Percentiles rank a stretch among this genome's conserved stretches.
Evolutionary conservation across 2,797 vertebrate genomes (phyloP).

Genomic region (Anomalospiza imberbis): DNA sequence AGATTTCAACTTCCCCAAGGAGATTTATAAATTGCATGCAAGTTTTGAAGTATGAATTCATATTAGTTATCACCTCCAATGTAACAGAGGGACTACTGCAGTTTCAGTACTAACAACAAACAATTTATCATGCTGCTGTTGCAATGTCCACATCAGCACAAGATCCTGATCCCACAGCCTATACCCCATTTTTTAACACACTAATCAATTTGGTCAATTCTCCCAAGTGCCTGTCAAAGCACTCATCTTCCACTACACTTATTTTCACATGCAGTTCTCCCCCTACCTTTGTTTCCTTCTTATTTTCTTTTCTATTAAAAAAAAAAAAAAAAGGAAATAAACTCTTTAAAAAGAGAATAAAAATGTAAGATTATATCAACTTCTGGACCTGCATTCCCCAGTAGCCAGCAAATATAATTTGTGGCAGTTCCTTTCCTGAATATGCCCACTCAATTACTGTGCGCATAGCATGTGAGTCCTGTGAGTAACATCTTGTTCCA

Average conservation of each 20-base stretch:
- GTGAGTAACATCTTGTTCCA: background rate
- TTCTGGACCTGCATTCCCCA: background rate
- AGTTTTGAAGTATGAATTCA: conserved; percentile 18
- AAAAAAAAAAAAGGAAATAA: background rate
- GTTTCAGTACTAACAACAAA: background rate
- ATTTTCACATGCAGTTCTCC: background rate
- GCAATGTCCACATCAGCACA: conserved; percentile 41
- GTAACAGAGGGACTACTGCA: background rate
- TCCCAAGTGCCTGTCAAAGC: conserved; percentile 23
- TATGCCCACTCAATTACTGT: background rate
- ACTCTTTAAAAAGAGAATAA: background rate
- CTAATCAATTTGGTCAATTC: conserved; percentile 42
- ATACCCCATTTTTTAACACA: conserved; percentile 6
- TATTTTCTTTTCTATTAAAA: background rate
- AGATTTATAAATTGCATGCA: background rate
- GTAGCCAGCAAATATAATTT: background rate
- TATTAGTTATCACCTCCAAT: background rate
- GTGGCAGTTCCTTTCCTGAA: background rate
- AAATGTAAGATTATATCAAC: background rate
- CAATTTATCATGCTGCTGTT: conserved; percentile 40
- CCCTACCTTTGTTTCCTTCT: background rate
- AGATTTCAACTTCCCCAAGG: background rate
- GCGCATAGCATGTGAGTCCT: accelerated
- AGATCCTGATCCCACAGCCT: conserved; percentile 31
- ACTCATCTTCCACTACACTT: background rate